Percentiles rank a stretch among this genome's conserved stretches.
phyloP scores from a whole-genome alignment of 2,113 vertebrate genomes.

The Eurypyga helias region DNA sequence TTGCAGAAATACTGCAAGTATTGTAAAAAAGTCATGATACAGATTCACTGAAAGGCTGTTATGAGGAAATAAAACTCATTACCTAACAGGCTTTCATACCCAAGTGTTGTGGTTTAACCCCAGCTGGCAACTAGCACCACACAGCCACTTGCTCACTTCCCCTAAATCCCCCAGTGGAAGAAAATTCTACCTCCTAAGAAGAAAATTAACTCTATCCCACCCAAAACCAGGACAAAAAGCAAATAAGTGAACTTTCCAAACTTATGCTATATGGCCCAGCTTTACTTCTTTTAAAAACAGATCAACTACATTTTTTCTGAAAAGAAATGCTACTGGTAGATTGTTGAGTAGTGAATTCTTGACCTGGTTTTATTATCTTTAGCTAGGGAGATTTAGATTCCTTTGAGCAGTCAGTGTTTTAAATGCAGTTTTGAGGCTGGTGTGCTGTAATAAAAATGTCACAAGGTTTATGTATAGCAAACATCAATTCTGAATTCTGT shows the following conservation, averaged over 20 bases:
- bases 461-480: conserved; percentile 22
- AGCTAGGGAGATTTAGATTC: conserved; percentile 55
- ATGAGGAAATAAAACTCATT: not conserved
- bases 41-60: not conserved
- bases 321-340: not conserved
- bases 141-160: too few species aligned
- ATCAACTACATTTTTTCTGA: not conserved
- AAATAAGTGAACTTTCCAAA: not conserved
- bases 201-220: too few species aligned
- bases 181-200: too few species aligned
- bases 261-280: not conserved
- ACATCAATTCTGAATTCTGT: conserved; percentile 43
- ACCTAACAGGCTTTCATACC: not conserved
- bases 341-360: conserved; percentile 15
- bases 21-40: not conserved
- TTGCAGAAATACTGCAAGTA: not conserved
- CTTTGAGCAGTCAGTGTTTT: conserved; percentile 36
- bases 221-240: not conserved
- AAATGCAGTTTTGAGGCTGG: conserved; percentile 16
- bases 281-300: not conserved
- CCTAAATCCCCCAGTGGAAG: too few species aligned
- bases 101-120: too few species aligned
- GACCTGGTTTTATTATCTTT: conserved; percentile 45
- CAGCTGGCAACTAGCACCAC: too few species aligned
- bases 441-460: conserved; percentile 17